Conservation (phyloP, 2,113 vertebrate species). For the Callithrix jacchus region DNA sequence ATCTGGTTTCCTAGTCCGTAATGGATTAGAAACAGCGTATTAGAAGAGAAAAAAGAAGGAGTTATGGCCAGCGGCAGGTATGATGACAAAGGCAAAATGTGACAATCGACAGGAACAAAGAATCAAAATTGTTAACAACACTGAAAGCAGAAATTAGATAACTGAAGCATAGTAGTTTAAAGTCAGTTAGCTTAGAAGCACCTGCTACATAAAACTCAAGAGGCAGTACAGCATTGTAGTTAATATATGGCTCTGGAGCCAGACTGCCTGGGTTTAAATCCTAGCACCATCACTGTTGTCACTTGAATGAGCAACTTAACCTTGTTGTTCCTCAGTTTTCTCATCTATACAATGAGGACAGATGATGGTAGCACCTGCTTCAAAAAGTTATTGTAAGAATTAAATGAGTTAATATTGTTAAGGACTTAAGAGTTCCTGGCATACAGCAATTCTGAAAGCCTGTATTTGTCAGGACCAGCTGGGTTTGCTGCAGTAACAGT, state of each 20-base stretch:
- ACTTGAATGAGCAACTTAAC: neutral
- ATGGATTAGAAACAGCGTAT: conserved; percentile 58
- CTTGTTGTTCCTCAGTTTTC: neutral
- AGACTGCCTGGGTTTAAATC: neutral
- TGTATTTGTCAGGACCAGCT: neutral
- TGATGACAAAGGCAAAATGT: neutral
- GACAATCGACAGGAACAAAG: neutral
- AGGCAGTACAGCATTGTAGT: neutral
- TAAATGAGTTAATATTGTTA: neutral
- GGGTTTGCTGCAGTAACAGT: neutral
- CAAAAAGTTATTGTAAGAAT: neutral
- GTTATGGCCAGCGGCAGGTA: neutral
- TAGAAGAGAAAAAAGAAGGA: neutral
- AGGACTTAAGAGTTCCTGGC: neutral
- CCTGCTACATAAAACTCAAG: neutral
- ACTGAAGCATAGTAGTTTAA: neutral
- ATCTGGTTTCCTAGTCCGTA: conserved; percentile 47
- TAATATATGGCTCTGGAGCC: neutral
- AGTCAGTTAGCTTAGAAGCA: no score
- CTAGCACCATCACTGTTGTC: neutral
- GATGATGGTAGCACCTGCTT: neutral
- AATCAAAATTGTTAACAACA: neutral
- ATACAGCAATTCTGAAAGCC: neutral
- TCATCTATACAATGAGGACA: neutral
- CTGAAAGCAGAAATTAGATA: neutral